Evolutionary conservation across 2,888 invertebrate genomes (phyloP), one percentile per base, ranked within the genome.

Genomic region (Fragum fragum): DNA sequence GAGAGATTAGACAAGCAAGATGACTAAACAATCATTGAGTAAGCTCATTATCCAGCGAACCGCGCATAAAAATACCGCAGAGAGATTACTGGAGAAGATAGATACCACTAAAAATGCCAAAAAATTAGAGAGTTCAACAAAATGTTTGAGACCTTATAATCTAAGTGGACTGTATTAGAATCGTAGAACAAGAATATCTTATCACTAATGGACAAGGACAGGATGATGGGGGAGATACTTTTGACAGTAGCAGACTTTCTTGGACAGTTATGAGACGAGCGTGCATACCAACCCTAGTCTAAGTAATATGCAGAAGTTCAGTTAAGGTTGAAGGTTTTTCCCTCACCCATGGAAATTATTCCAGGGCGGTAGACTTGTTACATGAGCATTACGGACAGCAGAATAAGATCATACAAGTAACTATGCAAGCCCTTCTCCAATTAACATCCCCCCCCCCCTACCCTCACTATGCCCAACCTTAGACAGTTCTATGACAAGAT

Each of bases 241-340:
- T 79, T 53, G 21, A 47, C n/a, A 61, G 74, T 26, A 68, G 74
- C 36, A 80, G 47, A 55, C 77, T 23, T 83, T 80, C 59, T 84
- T 78, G 81, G 81, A 84, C 59, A 73, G 57, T 14, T 84, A 47
- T 39, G 73, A 78, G 42, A 73, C 79, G 9, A 39, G 74, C 0
- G 70, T 83, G 5, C 77, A 79, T 53, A 23, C 16, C 16, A 80
- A 83, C 32, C 18, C 14, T 29, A 68, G 14, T 23, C 57, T 77
- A 0, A 63, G 75, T 32, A 72, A 75, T n/a, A 75, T 80, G 18
- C 75, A 84, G 32, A 84, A 81, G 59, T 81, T 81, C 23, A 79
- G 55, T 16, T 81, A 83, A 69, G 0, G 77, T 84, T 23, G 66
- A 26, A 14, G 84, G 78, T 18, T 84, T 84, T 63, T 55, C 76